Conservation (phyloP, 2,797 vertebrate species). For the Oryzias sinensis region DNA sequence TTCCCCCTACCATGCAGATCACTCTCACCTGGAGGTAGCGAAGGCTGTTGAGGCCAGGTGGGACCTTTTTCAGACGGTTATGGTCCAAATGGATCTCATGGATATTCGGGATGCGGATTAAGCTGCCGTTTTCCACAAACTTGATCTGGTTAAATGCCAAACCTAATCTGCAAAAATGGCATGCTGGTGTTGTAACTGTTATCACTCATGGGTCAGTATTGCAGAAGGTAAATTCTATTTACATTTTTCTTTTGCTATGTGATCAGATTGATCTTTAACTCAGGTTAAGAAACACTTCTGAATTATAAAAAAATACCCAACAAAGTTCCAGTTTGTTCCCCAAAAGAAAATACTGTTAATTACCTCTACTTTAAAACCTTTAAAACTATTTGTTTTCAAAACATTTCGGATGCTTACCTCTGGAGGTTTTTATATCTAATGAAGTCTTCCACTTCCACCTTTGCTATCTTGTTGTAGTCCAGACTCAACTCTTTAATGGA, state of each 20-base stretch:
- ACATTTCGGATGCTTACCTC: constrained; percentile 75
- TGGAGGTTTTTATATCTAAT: constrained; percentile 90
- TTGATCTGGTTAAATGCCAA: constrained; percentile 93
- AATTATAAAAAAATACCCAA: too few relatives aligned
- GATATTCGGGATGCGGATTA: constrained; percentile 83
- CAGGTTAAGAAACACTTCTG: too few relatives aligned
- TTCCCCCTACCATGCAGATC: neutral
- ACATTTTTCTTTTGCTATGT: too few relatives aligned
- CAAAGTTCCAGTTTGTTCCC: too few relatives aligned
- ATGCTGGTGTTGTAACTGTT: too few relatives aligned
- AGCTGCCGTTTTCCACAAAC: constrained; percentile 91
- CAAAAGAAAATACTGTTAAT: too few relatives aligned
- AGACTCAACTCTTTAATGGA: constrained; percentile 90
- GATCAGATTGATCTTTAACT: too few relatives aligned
- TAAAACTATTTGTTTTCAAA: neutral
- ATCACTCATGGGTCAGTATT: too few relatives aligned
- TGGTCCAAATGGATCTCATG: constrained; percentile 91
- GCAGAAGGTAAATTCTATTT: too few relatives aligned
- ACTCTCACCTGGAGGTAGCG: constrained; percentile 89
- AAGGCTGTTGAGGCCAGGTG: constrained; percentile 84
- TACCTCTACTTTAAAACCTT: too few relatives aligned
- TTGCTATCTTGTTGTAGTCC: constrained; percentile 92
- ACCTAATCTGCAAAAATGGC: constrained; percentile 81
- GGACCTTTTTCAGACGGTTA: constrained; percentile 92
- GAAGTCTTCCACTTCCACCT: constrained; percentile 93